Percentiles rank a stretch among this genome's conserved stretches.
phyloP scores from a whole-genome alignment of 2,797 vertebrate genomes.

The Darevskia nairensis region DNA sequence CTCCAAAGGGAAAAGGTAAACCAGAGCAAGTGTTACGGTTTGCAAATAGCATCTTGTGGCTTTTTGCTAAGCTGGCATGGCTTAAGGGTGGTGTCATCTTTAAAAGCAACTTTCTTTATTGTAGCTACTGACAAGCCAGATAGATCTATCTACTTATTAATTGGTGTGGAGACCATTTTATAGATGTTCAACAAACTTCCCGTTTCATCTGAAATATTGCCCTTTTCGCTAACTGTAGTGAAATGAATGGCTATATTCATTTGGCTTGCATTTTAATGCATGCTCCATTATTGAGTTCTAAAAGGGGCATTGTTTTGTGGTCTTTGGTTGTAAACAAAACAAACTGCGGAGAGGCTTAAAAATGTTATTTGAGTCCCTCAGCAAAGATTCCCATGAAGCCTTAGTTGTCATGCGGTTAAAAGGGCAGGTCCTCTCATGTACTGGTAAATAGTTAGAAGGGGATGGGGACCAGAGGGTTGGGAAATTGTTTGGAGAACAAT shows the following conservation, averaged over 20 bases:
- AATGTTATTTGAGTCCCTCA: not conserved
- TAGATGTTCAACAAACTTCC: not conserved
- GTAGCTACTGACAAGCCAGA: not conserved
- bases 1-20: too few species aligned
- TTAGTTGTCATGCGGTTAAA: not conserved
- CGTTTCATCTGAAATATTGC: not conserved
- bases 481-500: not conserved
- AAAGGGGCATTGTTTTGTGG: not conserved
- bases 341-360: not conserved
- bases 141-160: not conserved
- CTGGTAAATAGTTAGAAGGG: not conserved
- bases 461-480: not conserved
- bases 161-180: not conserved
- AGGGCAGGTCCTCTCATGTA: not conserved
- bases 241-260: conserved; percentile 1
- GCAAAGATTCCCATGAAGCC: not conserved
- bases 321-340: not conserved
- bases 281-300: not conserved
- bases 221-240: not conserved
- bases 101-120: not conserved
- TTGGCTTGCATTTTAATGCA: not conserved
- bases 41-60: not conserved
- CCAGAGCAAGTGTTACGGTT: too few species aligned
- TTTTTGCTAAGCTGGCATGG: not conserved
- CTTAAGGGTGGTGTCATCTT: not conserved